A percentile compares a stretch with the other conserved stretches of the same genome.
Conservation (phyloP, 2,113 vertebrate species). For the Coregonus clupeaformis region DNA sequence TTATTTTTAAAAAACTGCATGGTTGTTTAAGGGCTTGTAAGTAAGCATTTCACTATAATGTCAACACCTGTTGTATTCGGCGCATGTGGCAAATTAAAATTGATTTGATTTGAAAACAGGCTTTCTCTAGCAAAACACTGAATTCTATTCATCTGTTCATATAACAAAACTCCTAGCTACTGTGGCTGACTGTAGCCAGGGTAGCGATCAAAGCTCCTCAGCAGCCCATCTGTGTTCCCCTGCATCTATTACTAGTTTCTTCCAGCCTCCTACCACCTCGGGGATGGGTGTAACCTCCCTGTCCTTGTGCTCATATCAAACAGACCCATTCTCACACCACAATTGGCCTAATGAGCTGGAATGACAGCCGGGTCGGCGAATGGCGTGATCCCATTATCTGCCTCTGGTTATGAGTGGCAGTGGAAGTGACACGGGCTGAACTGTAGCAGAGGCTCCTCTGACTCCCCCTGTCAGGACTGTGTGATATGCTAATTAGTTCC, state of each 20-base stretch:
- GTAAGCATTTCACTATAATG: too few species aligned
- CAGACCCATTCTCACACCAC: slow-evolving; percentile 26
- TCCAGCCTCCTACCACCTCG: slow-evolving; percentile 5
- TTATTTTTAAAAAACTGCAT: too few species aligned
- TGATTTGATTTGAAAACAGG: too few species aligned
- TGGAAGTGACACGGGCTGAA: slow-evolving; percentile 40
- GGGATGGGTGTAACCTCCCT: slow-evolving; percentile 27
- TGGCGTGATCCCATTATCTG: slow-evolving; percentile 11
- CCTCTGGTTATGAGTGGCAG: slow-evolving; percentile 41
- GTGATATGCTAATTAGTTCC: slow-evolving; percentile 51
- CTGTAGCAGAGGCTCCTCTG: slow-evolving; percentile 52
- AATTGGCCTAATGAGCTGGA: slow-evolving; percentile 35
- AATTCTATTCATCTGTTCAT: background rate
- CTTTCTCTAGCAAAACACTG: background rate
- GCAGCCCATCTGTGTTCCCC: slow-evolving; percentile 15
- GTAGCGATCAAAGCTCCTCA: slow-evolving; percentile 37
- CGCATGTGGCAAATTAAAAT: too few species aligned
- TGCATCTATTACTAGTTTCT: slow-evolving; percentile 24
- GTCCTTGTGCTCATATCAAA: slow-evolving; percentile 28
- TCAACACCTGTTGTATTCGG: too few species aligned
- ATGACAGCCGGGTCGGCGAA: slow-evolving; percentile 36
- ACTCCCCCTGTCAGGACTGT: slow-evolving; percentile 48
- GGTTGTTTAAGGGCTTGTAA: too few species aligned
- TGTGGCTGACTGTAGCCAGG: slow-evolving; percentile 14
- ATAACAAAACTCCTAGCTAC: background rate